Conservation (phyloP, 1,140 invertebrate genomes). For the Megathymus violae region DNA sequence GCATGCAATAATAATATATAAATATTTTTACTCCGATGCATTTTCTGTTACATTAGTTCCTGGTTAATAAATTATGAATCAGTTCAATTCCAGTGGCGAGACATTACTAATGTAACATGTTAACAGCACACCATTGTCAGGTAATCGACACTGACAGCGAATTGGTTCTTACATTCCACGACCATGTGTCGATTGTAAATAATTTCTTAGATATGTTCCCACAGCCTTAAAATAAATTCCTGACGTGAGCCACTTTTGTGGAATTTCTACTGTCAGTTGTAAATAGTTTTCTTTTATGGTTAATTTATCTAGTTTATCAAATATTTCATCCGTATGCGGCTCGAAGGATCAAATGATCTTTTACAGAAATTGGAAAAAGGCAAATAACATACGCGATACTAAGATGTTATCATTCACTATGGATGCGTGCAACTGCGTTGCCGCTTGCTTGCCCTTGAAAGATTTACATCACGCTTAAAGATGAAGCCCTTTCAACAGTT, state of each 20-base stretch:
- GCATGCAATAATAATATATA: too few relatives aligned
- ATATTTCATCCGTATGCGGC: background rate
- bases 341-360: background rate
- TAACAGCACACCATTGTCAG: slow-evolving; percentile 5
- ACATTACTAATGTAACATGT: slow-evolving; percentile 25
- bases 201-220: slow-evolving; percentile 12
- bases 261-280: slow-evolving; percentile 5
- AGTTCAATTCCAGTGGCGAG: slow-evolving; percentile 8
- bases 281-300: background rate
- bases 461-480: too few relatives aligned
- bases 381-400: too few relatives aligned
- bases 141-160: slow-evolving; percentile 9
- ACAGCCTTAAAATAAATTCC: slow-evolving; percentile 2
- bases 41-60: slow-evolving; percentile 11
- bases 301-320: background rate
- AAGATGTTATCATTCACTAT: too few relatives aligned
- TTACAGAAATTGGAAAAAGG: too few relatives aligned
- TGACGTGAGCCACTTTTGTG: background rate
- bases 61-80: slow-evolving; percentile 25
- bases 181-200: slow-evolving; percentile 13
- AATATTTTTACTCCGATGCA: slow-evolving; percentile 5
- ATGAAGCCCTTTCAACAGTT: too few relatives aligned
- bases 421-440: too few relatives aligned
- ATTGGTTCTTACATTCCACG: slow-evolving; percentile 22
- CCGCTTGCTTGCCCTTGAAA: too few relatives aligned